These are phyloP conservation scores for Pheosia tremula DNA, from an alignment of 2,888 invertebrate genomes.

Conservation along the genomic window DNA sequence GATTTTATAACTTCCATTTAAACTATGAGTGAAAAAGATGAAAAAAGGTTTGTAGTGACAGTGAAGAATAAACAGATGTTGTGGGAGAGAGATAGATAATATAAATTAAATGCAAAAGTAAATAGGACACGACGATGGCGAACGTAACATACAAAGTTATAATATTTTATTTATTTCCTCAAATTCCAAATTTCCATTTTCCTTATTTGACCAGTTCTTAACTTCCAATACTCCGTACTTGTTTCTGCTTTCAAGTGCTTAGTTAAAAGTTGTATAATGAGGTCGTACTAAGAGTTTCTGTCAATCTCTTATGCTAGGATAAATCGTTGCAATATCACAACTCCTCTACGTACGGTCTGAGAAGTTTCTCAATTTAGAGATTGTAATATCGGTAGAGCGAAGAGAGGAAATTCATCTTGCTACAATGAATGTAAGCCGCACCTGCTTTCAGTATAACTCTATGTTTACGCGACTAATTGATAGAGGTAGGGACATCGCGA, in stretches of 20 bases:
- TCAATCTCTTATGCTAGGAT: constrained; percentile 5
- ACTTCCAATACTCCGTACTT: neutral
- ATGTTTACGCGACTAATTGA: no score
- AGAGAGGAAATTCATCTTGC: neutral
- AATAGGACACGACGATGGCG: no score
- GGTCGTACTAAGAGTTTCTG: constrained; percentile 6
- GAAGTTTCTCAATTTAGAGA: constrained; percentile 5
- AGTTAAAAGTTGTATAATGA: constrained; percentile 34
- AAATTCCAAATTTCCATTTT: neutral
- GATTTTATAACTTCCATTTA: no score
- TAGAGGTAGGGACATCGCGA: no score
- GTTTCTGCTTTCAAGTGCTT: constrained; percentile 22
- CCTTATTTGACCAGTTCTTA: no score
- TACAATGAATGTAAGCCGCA: neutral
- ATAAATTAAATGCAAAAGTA: no score
- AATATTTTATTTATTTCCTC: neutral
- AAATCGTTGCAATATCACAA: neutral
- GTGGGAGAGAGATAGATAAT: no score
- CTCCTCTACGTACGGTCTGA: neutral
- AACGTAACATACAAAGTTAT: no score
- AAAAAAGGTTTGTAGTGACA: no score
- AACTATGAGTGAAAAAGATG: no score
- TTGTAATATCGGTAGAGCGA: neutral
- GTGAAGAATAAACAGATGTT: no score
- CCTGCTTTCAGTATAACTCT: neutral